Conservation (phyloP, 2,888 invertebrate genomes). For the Erynnis tages region DNA sequence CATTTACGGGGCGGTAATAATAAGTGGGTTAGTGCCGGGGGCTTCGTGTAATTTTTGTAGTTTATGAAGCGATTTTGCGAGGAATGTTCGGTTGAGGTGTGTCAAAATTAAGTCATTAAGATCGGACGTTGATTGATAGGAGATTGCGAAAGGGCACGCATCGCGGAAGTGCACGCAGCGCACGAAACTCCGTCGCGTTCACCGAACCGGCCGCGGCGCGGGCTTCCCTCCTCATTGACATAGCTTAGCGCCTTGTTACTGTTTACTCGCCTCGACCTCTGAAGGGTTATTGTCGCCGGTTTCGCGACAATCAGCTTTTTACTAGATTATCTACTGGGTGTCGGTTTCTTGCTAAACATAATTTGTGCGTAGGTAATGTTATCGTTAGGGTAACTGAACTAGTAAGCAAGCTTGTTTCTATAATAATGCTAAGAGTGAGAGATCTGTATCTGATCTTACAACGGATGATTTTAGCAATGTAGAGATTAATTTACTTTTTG, state of each 20-base stretch:
- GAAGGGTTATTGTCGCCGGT: slow-evolving; percentile 38
- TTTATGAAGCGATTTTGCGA: slow-evolving; percentile 56
- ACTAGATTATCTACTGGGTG: slow-evolving; percentile 23
- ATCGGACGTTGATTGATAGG: slow-evolving; percentile 71
- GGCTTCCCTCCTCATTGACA: slow-evolving; percentile 46
- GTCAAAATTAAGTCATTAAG: slow-evolving; percentile 77
- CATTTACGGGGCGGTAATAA: slow-evolving; percentile 57
- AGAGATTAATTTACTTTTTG: no score
- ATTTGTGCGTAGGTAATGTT: slow-evolving; percentile 15
- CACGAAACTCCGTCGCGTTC: slow-evolving; percentile 46
- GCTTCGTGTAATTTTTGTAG: slow-evolving; percentile 59
- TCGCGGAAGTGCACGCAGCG: slow-evolving; percentile 65
- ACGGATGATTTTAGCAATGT: no score
- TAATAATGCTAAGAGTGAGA: no score
- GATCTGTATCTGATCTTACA: no score
- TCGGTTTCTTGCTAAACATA: slow-evolving; percentile 17
- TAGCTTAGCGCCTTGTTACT: slow-evolving; percentile 49
- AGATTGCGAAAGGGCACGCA: slow-evolving; percentile 62
- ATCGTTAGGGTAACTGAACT: neutral
- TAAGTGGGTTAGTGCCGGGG: slow-evolving; percentile 41
- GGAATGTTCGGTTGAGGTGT: slow-evolving; percentile 50
- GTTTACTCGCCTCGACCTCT: slow-evolving; percentile 41
- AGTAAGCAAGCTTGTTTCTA: neutral
- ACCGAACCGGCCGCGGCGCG: slow-evolving; percentile 36
- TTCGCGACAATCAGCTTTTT: slow-evolving; percentile 30